These are phyloP conservation scores for Lagorchestes hirsutus DNA, from an alignment of 2,797 vertebrate genomes.

Conservation along the genomic window DNA sequence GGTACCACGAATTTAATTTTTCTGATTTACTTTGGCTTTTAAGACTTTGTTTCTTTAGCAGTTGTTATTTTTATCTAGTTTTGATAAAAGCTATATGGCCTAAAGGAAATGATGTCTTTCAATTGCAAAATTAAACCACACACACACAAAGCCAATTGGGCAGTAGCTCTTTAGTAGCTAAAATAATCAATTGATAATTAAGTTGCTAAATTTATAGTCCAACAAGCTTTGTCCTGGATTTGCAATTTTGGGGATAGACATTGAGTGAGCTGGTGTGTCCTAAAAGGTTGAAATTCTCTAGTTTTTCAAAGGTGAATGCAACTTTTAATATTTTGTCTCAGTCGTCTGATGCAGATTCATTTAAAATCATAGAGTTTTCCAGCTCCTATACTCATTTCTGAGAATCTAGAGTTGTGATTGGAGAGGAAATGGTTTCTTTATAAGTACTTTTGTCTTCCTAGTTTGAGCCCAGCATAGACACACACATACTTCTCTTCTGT, in stretches of 20 bases:
- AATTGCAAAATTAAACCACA: constrained; percentile 75
- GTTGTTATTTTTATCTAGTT: constrained; percentile 81
- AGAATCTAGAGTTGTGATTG: no score
- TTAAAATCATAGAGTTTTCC: no score
- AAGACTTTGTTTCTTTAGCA: constrained; percentile 70
- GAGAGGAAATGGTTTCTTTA: no score
- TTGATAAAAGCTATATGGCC: constrained; percentile 78
- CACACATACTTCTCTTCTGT: neutral
- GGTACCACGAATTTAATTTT: constrained; percentile 70
- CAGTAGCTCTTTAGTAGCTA: constrained; percentile 51
- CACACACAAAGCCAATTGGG: constrained; percentile 34
- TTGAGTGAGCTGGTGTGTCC: constrained; percentile 72
- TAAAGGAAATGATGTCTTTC: constrained; percentile 77
- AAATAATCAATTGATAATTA: constrained; percentile 85
- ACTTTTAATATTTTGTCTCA: neutral
- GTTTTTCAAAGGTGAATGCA: constrained; percentile 65
- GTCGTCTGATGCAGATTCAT: constrained; percentile 40
- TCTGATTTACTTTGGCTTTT: constrained; percentile 65
- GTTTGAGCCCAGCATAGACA: neutral
- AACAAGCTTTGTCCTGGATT: constrained; percentile 50
- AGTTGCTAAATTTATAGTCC: constrained; percentile 82
- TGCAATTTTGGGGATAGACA: constrained; percentile 70
- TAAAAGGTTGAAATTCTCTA: constrained; percentile 37
- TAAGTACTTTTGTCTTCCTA: no score
- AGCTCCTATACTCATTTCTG: no score